A percentile compares a stretch with the other conserved stretches of the same genome.
Conservation (phyloP, 2,113 vertebrate species). For the Thymallus thymallus region DNA sequence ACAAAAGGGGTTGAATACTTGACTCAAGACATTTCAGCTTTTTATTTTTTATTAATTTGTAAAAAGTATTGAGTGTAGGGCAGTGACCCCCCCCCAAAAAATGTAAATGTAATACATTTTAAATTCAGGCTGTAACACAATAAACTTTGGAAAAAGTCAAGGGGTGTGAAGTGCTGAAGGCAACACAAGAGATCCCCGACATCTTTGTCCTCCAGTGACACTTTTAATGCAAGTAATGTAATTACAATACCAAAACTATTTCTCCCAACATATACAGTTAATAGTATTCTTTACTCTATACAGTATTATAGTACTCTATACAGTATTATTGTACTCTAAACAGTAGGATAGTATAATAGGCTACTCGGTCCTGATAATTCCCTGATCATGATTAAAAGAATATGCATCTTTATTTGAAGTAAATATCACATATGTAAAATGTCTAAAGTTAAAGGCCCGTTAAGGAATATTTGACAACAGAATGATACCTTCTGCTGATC, state of each 20-base stretch:
- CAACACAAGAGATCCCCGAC: background rate
- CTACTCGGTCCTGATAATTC: background rate
- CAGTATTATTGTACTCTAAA: no score
- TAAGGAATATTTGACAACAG: background rate
- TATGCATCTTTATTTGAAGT: background rate
- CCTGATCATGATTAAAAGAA: background rate
- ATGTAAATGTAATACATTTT: no score
- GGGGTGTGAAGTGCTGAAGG: no score
- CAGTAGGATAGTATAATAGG: background rate
- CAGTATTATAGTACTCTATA: no score
- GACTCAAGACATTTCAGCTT: no score
- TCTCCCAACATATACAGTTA: background rate
- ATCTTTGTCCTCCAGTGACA: background rate
- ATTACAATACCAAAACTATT: background rate
- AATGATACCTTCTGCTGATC: background rate
- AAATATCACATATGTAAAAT: background rate
- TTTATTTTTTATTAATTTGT: no score
- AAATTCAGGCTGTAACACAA: no score
- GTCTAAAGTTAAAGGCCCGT: background rate
- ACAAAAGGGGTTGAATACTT: no score
- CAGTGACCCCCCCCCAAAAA: no score
- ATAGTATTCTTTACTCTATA: background rate
- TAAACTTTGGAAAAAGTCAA: no score
- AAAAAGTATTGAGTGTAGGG: no score
- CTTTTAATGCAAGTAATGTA: conserved; percentile 1